These are phyloP conservation scores for Microctenopoma lineatum DNA, from an alignment of 2,797 vertebrate genomes.

Conservation along the genomic window DNA sequence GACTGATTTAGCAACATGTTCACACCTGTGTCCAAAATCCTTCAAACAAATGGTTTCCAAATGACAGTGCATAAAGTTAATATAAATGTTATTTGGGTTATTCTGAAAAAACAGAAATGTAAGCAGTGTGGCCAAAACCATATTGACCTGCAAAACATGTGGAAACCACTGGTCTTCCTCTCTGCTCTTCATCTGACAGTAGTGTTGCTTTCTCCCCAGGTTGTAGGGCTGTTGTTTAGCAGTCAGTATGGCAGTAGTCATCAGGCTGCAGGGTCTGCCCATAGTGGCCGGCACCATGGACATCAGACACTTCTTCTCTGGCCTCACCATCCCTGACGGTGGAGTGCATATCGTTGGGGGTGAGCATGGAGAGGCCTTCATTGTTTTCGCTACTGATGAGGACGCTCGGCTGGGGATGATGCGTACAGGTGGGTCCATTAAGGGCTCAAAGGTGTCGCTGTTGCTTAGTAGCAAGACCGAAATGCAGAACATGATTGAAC, in stretches of 20 bases:
- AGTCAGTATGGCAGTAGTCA: conserved; percentile 99
- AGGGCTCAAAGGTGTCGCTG: conserved; percentile 98
- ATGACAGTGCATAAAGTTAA: conserved; percentile 23
- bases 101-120: conserved; percentile 18
- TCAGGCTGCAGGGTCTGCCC: conserved; percentile 99
- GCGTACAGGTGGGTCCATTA: conserved; percentile 98
- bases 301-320: conserved; percentile 99
- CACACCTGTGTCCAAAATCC: neutral
- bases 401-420: conserved; percentile 99
- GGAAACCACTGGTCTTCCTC: conserved; percentile 61
- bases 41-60: conserved; percentile 61
- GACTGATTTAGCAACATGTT: conserved; percentile 10
- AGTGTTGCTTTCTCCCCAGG: conserved; percentile 99
- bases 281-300: conserved; percentile 99
- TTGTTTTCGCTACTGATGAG: conserved; percentile 99
- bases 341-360: conserved; percentile 99
- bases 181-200: conserved; percentile 85
- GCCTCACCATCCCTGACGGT: conserved; percentile 99
- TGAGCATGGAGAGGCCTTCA: conserved; percentile 99
- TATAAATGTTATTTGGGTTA: neutral
- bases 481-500: conserved; percentile 99
- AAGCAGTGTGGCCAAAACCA: conserved; percentile 9
- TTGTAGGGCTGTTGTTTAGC: conserved; percentile 86
- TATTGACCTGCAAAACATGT: conserved; percentile 41
- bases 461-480: conserved; percentile 99